Evolutionary conservation across 2,797 vertebrate species (phyloP).

Genomic region (Rhabdomys pumilio): DNA sequence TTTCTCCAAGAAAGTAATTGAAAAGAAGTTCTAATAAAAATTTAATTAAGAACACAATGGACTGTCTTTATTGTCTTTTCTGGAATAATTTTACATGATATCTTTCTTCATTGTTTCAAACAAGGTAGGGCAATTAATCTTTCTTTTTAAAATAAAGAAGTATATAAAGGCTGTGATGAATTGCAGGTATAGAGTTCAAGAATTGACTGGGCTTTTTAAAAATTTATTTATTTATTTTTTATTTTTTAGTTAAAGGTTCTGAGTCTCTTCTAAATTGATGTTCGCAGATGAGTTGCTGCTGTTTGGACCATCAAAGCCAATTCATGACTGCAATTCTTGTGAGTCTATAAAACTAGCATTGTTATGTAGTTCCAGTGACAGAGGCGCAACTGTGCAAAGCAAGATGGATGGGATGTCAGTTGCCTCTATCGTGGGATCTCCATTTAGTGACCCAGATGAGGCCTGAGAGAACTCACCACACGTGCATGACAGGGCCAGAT

Average conservation of each 20-base stretch:
- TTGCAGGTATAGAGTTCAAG: accelerated
- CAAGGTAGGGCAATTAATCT: conserved; percentile 65
- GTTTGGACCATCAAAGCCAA: conserved; percentile 79
- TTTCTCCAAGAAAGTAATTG: conserved; percentile 46
- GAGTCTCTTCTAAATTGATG: conserved; percentile 32
- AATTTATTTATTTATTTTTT: neutral
- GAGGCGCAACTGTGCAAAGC: conserved; percentile 89
- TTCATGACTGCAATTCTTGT: conserved; percentile 84
- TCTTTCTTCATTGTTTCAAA: conserved; percentile 62
- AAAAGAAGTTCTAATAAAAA: conserved; percentile 75
- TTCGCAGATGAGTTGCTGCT: conserved; percentile 55
- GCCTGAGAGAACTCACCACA: conserved; percentile 89
- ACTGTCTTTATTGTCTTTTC: conserved; percentile 52
- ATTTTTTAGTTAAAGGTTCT: neutral
- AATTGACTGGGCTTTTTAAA: neutral
- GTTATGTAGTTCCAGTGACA: conserved; percentile 90
- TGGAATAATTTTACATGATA: conserved; percentile 16
- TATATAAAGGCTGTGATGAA: conserved; percentile 47
- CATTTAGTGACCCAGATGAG: conserved; percentile 92
- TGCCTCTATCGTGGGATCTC: conserved; percentile 92
- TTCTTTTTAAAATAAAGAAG: conserved; percentile 6
- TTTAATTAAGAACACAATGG: conserved; percentile 70
- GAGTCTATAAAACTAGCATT: conserved; percentile 88
- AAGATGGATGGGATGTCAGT: conserved; percentile 95
- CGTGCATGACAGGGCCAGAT: conserved; percentile 83